Evolutionary conservation across 2,797 vertebrate genomes (phyloP), one percentile per base, ranked within the genome.

Genomic region (Alouatta caraya): DNA sequence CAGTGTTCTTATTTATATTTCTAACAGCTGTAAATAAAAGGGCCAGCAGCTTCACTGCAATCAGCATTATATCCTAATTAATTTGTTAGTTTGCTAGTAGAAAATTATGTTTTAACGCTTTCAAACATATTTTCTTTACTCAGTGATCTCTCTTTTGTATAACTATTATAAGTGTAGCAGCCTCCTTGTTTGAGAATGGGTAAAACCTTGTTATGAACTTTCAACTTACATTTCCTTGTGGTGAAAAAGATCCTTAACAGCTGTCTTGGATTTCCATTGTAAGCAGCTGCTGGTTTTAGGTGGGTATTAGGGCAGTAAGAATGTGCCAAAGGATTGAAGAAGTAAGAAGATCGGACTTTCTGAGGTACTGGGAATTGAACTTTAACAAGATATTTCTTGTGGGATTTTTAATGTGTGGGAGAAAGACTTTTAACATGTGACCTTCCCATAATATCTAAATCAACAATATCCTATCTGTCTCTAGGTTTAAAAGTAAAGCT

Each of bases 171-270:
- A 97, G 59, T 17, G 33, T 11, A 79, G 37, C 37, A 50, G 61
- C 24, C 19, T 91, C n/a, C 5, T 2, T 50, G 70, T 75, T 81
- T 82, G 75, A 90, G 83, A 95, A 81, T 61, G 70, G 44, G n/a
- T 82, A 94, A 93, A 95, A 26, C 21, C 96, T 95, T 46, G 22
- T n/a, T 76, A 33, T 98, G 96, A 98, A 98, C 97, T 98, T 97
- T 98, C 95, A 98, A 97, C 97, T 93, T 93, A 67, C 2, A 72
- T 82, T 94, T 97, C 79, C 94, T 93, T 93, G 94, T 94, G 95
- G 84, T 96, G 93, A 97, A 97, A 97, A 93, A 17, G 78, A 95
- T 87, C 86, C 26, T 44, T 30, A 93, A 88, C 97, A 98, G 96
- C 96, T 97, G 97, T 91, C 83, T 96, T 87, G 50, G 86, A 57